These are phyloP conservation scores for Gobionotothen gibberifrons DNA, from an alignment of 2,797 vertebrate species.

Conservation along the genomic window DNA sequence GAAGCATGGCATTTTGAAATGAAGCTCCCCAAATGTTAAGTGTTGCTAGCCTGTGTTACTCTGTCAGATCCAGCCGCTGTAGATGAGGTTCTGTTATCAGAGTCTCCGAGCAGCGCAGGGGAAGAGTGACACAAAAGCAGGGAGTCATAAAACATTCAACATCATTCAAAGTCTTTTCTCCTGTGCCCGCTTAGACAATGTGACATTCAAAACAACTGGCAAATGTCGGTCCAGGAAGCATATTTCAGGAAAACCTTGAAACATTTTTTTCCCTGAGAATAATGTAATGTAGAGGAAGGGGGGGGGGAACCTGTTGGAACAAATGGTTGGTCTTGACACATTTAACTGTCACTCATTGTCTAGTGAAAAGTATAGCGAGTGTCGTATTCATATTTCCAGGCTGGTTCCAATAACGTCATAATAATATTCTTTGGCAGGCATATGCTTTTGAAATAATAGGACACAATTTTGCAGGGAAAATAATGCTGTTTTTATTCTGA, in stretches of 20 bases:
- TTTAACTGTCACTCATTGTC: slow-evolving; percentile 63
- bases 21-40: slow-evolving; percentile 45
- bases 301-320: slow-evolving; percentile 6
- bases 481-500: slow-evolving; percentile 6
- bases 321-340: slow-evolving; percentile 43
- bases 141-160: slow-evolving; percentile 87
- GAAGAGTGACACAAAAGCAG: slow-evolving; percentile 75
- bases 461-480: slow-evolving; percentile 13
- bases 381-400: slow-evolving; percentile 8
- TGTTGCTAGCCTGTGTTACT: slow-evolving; percentile 34
- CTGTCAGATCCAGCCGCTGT: slow-evolving; percentile 45
- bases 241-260: slow-evolving; percentile 72
- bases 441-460: slow-evolving; percentile 31
- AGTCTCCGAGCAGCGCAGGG: slow-evolving; percentile 52
- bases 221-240: slow-evolving; percentile 73
- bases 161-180: slow-evolving; percentile 79
- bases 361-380: slow-evolving; percentile 35
- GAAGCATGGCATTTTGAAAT: slow-evolving; percentile 47
- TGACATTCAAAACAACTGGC: slow-evolving; percentile 81
- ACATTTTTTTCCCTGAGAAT: slow-evolving; percentile 46
- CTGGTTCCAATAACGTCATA: slow-evolving; percentile 27
- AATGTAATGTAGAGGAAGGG: slow-evolving; percentile 39
- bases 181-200: slow-evolving; percentile 77
- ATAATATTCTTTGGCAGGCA: slow-evolving; percentile 24
- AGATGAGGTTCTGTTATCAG: slow-evolving; percentile 44